Conservation (phyloP, 35 echinoderm and acorn worm species). For the Apostichopus parvimensis region DNA sequence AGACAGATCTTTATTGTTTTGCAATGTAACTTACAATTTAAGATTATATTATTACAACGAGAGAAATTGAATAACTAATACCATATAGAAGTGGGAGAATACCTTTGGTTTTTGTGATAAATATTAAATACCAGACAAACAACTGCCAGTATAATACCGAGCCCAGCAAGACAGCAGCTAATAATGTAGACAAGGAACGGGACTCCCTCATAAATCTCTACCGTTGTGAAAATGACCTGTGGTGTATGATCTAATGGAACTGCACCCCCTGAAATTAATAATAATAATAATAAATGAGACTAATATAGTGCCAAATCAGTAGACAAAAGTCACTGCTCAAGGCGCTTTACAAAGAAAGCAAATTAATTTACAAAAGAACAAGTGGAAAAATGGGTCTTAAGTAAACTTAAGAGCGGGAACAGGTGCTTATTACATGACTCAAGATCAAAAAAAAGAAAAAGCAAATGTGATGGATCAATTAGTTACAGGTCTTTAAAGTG, state of each 20-base stretch:
- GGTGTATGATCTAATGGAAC: conserved; percentile 12
- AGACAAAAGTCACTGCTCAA: no score
- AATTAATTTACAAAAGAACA: no score
- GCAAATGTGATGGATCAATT: no score
- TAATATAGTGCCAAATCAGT: no score
- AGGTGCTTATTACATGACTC: no score
- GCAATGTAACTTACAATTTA: neutral
- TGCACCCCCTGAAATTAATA: neutral
- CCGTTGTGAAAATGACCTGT: neutral
- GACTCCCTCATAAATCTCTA: neutral
- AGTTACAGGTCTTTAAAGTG: no score
- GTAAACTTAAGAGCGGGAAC: no score
- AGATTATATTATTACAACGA: neutral
- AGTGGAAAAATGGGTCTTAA: no score
- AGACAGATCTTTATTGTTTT: neutral
- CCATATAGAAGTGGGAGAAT: neutral
- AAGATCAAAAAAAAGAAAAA: no score
- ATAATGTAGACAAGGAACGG: neutral
- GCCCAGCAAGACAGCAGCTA: neutral
- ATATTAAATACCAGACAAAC: conserved; percentile 19
- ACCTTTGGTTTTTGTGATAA: conserved; percentile 9
- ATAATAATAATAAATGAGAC: no score
- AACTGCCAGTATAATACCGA: neutral
- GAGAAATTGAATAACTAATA: neutral
- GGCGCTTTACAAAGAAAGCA: no score